Base-by-base conservation (phyloP, 2,888 invertebrate genomes). In the Anarsia innoxiella region DNA sequence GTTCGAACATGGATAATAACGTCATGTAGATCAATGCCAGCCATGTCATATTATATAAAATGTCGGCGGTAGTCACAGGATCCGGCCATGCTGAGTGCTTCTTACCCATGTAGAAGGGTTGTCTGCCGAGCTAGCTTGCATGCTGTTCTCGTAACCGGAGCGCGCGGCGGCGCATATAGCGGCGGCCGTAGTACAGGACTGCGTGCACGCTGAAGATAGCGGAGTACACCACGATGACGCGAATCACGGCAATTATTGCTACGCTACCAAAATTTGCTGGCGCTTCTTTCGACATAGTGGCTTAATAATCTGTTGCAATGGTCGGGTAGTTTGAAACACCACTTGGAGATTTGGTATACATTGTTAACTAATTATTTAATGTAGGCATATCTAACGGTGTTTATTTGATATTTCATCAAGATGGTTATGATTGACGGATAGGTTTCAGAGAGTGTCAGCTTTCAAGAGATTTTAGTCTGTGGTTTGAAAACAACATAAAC, bases 101-200 rank as follows among this genome's bases (percentile, higher is more conserved):
- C n/a, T 25, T 25, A 9, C 25, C 25, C 8, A 8, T 23, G 36
- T 9, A 19, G 42, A 37, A 37, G 28, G 27, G 31, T 45, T 38
- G 37, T 10, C 11, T 15, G 31, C 8, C n/a, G 3, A 30, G 2
- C 15, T 5, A 9, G 6, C 3, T 10, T n/a, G 6, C 16, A 5
- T 10, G 16, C 11, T 10, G 10, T 11, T 39, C 53, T 35, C 13
- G 35, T 11, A 15, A 10, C n/a, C 16, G 11, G 2, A 8, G 3
- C 12, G 40, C 39, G 42, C 51, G 48, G 33, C 44, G 35, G 29
- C 64, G 62, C 45, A 69, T 43, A 32, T 44, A 26, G 11, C 56
- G 61, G 12, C 71, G 65, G 40, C 68, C 62, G 65, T 67, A 69
- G 57, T 68, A 63, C 40, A 74, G 53, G 48, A 73, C 44, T 37